A percentile compares a stretch with the other conserved stretches of the same genome.
These are phyloP conservation scores for Phataginus tricuspis DNA, from an alignment of 2,797 vertebrate species.

Conservation along the genomic window DNA sequence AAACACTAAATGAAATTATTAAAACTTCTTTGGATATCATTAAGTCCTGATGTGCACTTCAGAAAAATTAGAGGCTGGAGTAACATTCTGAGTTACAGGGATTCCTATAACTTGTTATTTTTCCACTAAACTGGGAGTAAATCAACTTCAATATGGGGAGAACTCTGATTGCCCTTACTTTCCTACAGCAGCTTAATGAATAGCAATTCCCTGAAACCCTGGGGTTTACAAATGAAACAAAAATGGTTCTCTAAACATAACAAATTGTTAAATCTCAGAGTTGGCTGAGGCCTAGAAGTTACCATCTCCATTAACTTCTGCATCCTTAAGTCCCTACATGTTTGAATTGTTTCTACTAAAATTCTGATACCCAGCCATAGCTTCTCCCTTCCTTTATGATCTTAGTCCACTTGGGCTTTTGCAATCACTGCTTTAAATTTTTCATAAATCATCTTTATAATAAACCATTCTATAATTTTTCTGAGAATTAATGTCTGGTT, in stretches of 20 bases:
- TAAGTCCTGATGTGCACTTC: neutral
- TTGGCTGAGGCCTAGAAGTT: neutral
- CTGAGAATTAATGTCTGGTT: constrained; percentile 7
- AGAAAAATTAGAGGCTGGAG: neutral
- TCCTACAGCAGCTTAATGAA: neutral
- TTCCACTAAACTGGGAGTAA: neutral
- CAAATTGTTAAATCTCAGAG: neutral
- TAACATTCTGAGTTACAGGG: neutral
- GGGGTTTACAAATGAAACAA: neutral
- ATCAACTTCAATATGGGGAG: neutral
- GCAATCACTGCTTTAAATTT: neutral
- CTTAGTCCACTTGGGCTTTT: neutral
- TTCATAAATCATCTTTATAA: neutral
- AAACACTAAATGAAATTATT: neutral
- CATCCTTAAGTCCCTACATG: neutral
- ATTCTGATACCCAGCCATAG: neutral
- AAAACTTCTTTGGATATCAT: neutral
- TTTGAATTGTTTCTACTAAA: neutral
- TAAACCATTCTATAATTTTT: neutral
- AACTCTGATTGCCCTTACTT: neutral
- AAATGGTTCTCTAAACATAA: neutral
- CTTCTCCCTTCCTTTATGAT: neutral
- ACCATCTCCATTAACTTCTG: neutral
- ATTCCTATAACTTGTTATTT: neutral
- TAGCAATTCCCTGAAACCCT: constrained; percentile 15